These are phyloP conservation scores for Rhaphigaster nebulosa DNA, from an alignment of 2,888 invertebrate genomes.

Conservation along the genomic window DNA sequence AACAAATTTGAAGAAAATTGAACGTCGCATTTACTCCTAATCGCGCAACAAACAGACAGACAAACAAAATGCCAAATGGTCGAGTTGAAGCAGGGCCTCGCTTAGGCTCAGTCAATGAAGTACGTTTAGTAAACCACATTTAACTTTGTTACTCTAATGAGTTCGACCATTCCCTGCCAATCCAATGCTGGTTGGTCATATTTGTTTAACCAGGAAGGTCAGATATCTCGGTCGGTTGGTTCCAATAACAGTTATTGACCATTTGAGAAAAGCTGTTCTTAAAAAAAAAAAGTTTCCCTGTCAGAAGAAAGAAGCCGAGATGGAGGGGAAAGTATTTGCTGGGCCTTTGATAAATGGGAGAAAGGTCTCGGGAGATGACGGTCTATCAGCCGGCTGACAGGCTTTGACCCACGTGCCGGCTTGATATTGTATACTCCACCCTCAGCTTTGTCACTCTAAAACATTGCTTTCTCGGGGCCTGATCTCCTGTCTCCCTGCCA, in stretches of 20 bases:
- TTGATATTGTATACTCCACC: slow-evolving; percentile 9
- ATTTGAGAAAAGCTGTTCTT: slow-evolving; percentile 3
- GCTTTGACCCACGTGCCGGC: slow-evolving; percentile 31
- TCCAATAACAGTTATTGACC: slow-evolving; percentile 30
- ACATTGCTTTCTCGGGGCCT: slow-evolving; percentile 18
- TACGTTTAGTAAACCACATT: too few relatives aligned
- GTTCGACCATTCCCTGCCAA: background rate
- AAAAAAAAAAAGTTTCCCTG: slow-evolving; percentile 12
- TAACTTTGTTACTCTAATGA: too few relatives aligned
- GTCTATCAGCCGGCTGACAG: slow-evolving; percentile 46
- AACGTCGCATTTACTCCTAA: too few relatives aligned
- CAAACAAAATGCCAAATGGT: too few relatives aligned
- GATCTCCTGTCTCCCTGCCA: slow-evolving; percentile 26
- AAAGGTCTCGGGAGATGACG: slow-evolving; percentile 48
- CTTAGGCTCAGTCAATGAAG: too few relatives aligned
- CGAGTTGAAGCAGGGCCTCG: too few relatives aligned
- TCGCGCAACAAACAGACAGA: too few relatives aligned
- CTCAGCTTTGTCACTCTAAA: slow-evolving; percentile 46
- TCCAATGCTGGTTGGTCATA: background rate
- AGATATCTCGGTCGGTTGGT: slow-evolving; percentile 5
- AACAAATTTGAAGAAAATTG: too few relatives aligned
- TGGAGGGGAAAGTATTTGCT: slow-evolving; percentile 46
- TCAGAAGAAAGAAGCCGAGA: slow-evolving; percentile 9
- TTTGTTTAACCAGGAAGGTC: background rate
- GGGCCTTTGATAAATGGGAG: slow-evolving; percentile 46